Conservation (phyloP, 2,797 vertebrate species). For the Siniperca scherzeri region DNA sequence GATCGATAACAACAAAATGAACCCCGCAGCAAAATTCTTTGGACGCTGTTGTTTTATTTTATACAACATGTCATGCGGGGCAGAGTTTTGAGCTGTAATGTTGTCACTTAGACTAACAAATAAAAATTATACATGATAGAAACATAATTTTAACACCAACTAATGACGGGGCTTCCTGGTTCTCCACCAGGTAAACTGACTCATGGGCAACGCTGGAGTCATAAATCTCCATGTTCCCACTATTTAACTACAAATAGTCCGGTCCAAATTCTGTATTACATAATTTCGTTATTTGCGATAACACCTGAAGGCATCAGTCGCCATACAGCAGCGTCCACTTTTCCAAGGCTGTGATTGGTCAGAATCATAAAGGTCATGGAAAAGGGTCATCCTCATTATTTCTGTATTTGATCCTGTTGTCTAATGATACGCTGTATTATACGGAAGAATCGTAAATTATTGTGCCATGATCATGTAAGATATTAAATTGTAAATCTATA, state of each 20-base stretch:
- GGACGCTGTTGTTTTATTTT: not conserved
- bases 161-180: not conserved
- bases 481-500: not conserved
- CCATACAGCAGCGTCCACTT: not conserved
- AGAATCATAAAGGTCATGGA: not conserved
- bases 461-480: not conserved
- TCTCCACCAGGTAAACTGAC: not conserved
- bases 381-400: not conserved
- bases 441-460: not conserved
- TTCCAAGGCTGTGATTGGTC: constrained; percentile 18
- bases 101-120: not conserved
- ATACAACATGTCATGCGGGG: not conserved
- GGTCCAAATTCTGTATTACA: accelerated
- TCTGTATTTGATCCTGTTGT: not conserved
- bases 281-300: not conserved
- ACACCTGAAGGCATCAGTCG: constrained; percentile 23
- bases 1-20: not conserved
- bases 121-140: not conserved
- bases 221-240: not conserved
- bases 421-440: not conserved
- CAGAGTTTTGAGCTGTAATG: not conserved
- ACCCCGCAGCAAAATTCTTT: not conserved
- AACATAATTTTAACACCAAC: not conserved
- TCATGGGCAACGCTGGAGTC: not conserved
- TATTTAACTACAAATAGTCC: not conserved